phyloP scores from a whole-genome alignment of 2,797 vertebrate species.

The Manis crassicaudata region DNA sequence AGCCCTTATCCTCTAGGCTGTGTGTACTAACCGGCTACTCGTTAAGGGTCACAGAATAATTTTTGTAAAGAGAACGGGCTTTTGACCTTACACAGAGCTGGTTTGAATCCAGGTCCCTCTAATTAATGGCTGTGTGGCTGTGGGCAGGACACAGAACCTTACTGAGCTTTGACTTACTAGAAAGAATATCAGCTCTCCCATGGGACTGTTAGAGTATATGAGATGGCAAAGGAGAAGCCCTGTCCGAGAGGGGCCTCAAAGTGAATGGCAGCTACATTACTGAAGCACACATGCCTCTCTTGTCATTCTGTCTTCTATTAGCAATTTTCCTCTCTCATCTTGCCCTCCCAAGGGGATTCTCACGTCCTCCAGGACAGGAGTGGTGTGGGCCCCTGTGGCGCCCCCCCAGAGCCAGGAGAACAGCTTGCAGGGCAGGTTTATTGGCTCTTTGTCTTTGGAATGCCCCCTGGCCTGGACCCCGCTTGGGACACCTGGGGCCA shows the following conservation, averaged over 20 bases:
- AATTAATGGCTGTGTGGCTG: background rate
- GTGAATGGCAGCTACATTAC: accelerated
- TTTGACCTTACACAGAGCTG: background rate
- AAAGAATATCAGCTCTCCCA: accelerated
- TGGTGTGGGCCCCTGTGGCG: background rate
- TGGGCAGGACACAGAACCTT: background rate
- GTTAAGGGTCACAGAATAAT: background rate
- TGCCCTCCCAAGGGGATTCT: background rate
- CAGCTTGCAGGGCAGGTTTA: too few species aligned
- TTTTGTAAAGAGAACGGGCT: background rate
- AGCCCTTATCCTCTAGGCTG: background rate
- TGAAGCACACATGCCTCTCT: too few species aligned
- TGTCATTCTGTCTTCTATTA: background rate
- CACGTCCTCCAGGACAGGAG: background rate
- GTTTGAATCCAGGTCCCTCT: background rate
- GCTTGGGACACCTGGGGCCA: background rate
- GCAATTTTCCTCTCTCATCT: background rate
- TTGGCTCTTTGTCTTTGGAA: background rate
- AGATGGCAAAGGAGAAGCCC: background rate
- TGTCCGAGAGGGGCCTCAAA: background rate
- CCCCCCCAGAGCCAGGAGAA: accelerated
- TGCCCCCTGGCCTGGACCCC: background rate
- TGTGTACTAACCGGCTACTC: background rate
- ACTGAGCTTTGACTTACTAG: background rate
- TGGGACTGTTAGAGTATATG: too few species aligned